These are phyloP conservation scores for Tribolium castaneum DNA, from an alignment of 1,140 invertebrate species.

Conservation along the genomic window DNA sequence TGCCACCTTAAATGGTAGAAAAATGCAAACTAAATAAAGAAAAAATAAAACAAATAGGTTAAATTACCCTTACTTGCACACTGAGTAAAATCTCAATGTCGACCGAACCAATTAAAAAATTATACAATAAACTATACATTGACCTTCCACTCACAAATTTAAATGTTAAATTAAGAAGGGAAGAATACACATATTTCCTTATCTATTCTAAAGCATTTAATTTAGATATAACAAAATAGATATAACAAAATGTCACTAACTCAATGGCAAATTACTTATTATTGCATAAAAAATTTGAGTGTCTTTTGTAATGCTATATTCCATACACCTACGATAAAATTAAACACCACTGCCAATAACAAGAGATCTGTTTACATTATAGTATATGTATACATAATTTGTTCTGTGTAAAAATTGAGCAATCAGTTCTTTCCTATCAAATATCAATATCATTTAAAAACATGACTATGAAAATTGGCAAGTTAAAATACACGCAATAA, in stretches of 20 bases:
- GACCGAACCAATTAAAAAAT: constrained; percentile 38
- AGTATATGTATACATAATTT: background rate
- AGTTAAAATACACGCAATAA: background rate
- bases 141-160: constrained; percentile 20
- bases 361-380: constrained; percentile 22
- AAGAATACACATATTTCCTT: background rate
- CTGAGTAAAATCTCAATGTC: constrained; percentile 19
- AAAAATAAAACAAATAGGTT: constrained; percentile 13
- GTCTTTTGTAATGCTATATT: background rate
- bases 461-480: constrained; percentile 28
- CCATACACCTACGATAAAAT: background rate
- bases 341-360: background rate
- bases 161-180: constrained; percentile 29
- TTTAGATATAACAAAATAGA: background rate
- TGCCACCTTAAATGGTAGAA: constrained; percentile 28
- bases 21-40: constrained; percentile 37
- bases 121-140: constrained; percentile 15
- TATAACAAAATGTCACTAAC: constrained; percentile 15
- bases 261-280: background rate
- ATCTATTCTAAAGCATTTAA: background rate
- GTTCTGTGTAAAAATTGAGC: constrained; percentile 37
- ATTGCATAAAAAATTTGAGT: background rate
- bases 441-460: constrained; percentile 4
- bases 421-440: constrained; percentile 36
- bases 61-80: constrained; percentile 35